Conservation (phyloP, 2,113 vertebrate genomes). For the Sturnira hondurensis region DNA sequence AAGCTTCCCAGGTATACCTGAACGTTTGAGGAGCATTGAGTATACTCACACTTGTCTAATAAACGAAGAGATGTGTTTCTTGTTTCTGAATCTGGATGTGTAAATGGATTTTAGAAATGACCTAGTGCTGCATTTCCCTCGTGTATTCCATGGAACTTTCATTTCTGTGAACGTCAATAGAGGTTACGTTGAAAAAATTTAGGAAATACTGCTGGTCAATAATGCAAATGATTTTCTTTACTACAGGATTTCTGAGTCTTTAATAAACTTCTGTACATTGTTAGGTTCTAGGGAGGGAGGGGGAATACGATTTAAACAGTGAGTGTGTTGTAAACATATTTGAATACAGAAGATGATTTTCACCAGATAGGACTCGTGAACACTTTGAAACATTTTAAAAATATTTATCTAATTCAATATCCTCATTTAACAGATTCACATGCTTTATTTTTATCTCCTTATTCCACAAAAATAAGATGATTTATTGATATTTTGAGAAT, state of each 20-base stretch:
- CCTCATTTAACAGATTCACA: neutral
- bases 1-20: neutral
- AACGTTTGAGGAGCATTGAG: neutral
- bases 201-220: constrained; percentile 17
- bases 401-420: neutral
- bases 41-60: neutral
- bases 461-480: neutral
- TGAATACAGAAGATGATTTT: constrained; percentile 19
- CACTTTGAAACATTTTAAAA: neutral
- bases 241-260: neutral
- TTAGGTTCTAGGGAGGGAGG: neutral
- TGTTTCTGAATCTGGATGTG: constrained; percentile 36
- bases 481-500: too few relatives aligned
- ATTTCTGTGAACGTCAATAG: neutral
- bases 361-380: neutral
- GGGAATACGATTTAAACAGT: neutral
- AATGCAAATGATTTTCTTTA: constrained; percentile 25
- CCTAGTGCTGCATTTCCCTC: neutral
- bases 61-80: constrained; percentile 12
- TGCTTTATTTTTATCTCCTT: neutral
- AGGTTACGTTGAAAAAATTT: neutral
- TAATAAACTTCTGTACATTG: neutral
- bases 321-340: neutral
- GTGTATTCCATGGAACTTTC: neutral
- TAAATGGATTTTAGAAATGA: constrained; percentile 13